Percentiles rank a stretch among this genome's conserved stretches.
phyloP scores from a whole-genome alignment of 2,113 vertebrate species.

The Coturnix japonica region DNA sequence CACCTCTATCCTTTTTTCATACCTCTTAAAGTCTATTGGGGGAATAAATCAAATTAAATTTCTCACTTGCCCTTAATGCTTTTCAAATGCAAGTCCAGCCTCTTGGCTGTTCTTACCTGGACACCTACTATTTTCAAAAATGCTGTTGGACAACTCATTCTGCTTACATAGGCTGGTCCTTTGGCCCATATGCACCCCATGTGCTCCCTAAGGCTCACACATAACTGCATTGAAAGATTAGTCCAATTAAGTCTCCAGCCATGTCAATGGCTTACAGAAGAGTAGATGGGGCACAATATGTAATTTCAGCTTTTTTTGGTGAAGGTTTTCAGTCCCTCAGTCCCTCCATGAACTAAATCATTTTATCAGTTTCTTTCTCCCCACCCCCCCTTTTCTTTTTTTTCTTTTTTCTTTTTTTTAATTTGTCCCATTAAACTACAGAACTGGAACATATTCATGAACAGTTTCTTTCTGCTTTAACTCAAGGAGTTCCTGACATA shows the following conservation, averaged over 20 bases:
- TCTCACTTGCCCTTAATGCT: background rate
- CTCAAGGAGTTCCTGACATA: conserved; percentile 83
- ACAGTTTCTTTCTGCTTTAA: conserved; percentile 83
- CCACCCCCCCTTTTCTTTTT: conserved; percentile 49
- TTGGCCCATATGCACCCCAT: background rate
- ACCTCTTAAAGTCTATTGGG: background rate
- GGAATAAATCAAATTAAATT: conserved; percentile 47
- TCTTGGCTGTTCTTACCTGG: conserved; percentile 29
- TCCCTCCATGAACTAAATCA: conserved; percentile 73
- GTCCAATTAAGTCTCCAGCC: conserved; percentile 66
- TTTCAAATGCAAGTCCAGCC: conserved; percentile 45
- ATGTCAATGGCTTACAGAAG: conserved; percentile 64
- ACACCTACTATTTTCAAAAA: background rate
- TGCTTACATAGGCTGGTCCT: conserved; percentile 32
- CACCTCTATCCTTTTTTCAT: background rate
- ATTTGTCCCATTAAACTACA: conserved; percentile 82
- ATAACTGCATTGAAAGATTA: conserved; percentile 70
- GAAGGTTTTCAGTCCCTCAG: conserved; percentile 58
- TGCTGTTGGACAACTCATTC: background rate
- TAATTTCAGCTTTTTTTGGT: conserved; percentile 77
- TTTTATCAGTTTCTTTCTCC: conserved; percentile 76
- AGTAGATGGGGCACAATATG: conserved; percentile 70
- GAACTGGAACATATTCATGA: conserved; percentile 82
- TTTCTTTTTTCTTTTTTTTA: conserved; percentile 46
- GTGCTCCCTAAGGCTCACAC: conserved; percentile 41